Evolutionary conservation across 2,888 invertebrate genomes (phyloP).

Genomic region (Macropis europaea): DNA sequence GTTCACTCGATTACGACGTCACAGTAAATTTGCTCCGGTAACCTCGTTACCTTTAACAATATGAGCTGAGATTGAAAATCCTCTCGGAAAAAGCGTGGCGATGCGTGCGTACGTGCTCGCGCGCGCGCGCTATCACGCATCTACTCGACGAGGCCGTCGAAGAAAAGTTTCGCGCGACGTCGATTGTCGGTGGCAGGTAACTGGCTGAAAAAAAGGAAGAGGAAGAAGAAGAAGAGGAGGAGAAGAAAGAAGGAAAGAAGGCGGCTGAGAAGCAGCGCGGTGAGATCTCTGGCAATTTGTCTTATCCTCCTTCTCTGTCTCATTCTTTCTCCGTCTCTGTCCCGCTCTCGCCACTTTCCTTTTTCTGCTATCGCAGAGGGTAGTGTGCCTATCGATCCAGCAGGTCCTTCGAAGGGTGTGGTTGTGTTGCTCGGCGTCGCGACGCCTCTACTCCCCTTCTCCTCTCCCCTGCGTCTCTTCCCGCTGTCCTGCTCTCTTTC

Average conservation of each 20-base stretch:
- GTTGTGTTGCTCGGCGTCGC: conserved; percentile 67
- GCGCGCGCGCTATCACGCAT: neutral
- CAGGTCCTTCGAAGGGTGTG: conserved; percentile 64
- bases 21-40: conserved; percentile 34
- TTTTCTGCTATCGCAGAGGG: conserved; percentile 53
- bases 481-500: conserved; percentile 22
- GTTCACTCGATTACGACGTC: conserved; percentile 19
- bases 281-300: conserved; percentile 67
- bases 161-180: conserved; percentile 40
- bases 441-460: conserved; percentile 51
- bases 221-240: neutral
- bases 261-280: conserved; percentile 46
- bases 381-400: conserved; percentile 67
- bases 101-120: too few species aligned
- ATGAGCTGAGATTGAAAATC: conserved; percentile 34
- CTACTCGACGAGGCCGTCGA: too few species aligned
- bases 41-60: conserved; percentile 32
- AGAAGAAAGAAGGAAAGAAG: conserved; percentile 34
- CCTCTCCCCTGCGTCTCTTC: conserved; percentile 6
- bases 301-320: conserved; percentile 52
- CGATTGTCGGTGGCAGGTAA: conserved; percentile 59
- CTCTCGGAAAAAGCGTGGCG: conserved; percentile 30
- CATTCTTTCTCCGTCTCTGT: neutral
- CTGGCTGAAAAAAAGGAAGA: conserved; percentile 42
- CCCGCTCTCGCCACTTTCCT: conserved; percentile 30